A percentile compares a stretch with the other conserved stretches of the same genome.
phyloP scores from a whole-genome alignment of 1,140 invertebrate genomes.

The Sesamia nonagrioides region DNA sequence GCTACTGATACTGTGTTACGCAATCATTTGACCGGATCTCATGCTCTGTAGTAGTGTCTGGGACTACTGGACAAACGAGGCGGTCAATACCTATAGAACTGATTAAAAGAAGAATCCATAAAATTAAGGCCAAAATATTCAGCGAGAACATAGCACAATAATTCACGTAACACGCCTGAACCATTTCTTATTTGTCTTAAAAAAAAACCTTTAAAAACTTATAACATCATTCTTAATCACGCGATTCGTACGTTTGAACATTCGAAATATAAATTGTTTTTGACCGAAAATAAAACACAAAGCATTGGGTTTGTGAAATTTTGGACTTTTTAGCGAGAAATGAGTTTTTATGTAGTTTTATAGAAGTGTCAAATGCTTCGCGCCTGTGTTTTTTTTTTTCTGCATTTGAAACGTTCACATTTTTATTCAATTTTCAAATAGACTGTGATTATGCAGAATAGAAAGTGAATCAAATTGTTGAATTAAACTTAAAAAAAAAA shows the following conservation, averaged over 20 bases:
- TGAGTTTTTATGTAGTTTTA: neutral
- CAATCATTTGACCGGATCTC: too few species aligned
- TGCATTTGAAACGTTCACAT: neutral
- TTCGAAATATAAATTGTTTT: conserved; percentile 4
- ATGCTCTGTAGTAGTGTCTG: too few species aligned
- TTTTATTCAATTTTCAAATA: neutral
- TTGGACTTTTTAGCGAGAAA: neutral
- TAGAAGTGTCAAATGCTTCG: neutral
- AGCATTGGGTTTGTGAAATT: neutral
- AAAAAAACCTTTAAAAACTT: conserved; percentile 45
- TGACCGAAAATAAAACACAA: conserved; percentile 8
- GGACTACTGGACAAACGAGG: too few species aligned
- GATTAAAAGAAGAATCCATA: neutral
- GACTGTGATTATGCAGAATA: neutral
- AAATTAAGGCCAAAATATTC: neutral
- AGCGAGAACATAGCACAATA: conserved; percentile 9
- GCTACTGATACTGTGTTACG: too few species aligned
- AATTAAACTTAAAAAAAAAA: too few species aligned
- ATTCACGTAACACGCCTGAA: neutral
- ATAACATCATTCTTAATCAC: conserved; percentile 42
- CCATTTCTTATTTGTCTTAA: conserved; percentile 41
- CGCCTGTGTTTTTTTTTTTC: neutral
- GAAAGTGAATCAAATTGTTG: neutral
- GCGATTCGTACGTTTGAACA: neutral
- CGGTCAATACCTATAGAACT: too few species aligned